Base-by-base conservation (phyloP, 1,140 invertebrate genomes). In the Callitettix versicolor region DNA sequence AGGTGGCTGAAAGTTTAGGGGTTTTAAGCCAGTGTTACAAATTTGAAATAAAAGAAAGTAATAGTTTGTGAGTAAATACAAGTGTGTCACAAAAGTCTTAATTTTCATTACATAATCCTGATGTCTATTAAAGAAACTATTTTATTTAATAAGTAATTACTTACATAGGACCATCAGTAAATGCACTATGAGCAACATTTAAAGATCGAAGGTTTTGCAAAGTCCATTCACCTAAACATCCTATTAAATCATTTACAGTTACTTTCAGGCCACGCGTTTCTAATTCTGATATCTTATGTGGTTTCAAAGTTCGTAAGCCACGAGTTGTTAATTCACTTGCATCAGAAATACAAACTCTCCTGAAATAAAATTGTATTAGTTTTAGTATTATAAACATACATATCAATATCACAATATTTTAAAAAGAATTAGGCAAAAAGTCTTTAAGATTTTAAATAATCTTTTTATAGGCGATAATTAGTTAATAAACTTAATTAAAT, bases 211-310 rank as follows among this genome's bases (percentile, higher is more conserved):
- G 69, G 70, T 86, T 84, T 43, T 78, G 71, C 48, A 83, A 62
- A 40, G 81, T 84, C 83, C 84, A 86, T 60, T 85, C 81, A 50
- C 80, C 78, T 42, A 87, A 73, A 69, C 82, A 85, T 53, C 76
- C 77, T 64, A 84, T 79, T 12, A 84, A 66, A 64, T 84, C 81
- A 66, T 81, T 80, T 20, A 84, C 76, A 41, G 80, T 75, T 5
- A 81, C 75, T 61, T 76, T 77, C 38, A 84, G 67, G 34, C 77
- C 76, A 58, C 74, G 77, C 38, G 80, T 78, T 68, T 84, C 80
- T 56, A 88, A 66, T 65, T 77, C 73, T 59, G 71, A 62, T 40
- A 82, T 70, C 67, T 85, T 82, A 66, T 88, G 85, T 52, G 77
- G 71, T 57, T 76, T 77, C 22, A 88, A 68, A 34, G 82, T 72